Conservation (phyloP, 2,113 vertebrate genomes). For the Bubalus kerabau region DNA sequence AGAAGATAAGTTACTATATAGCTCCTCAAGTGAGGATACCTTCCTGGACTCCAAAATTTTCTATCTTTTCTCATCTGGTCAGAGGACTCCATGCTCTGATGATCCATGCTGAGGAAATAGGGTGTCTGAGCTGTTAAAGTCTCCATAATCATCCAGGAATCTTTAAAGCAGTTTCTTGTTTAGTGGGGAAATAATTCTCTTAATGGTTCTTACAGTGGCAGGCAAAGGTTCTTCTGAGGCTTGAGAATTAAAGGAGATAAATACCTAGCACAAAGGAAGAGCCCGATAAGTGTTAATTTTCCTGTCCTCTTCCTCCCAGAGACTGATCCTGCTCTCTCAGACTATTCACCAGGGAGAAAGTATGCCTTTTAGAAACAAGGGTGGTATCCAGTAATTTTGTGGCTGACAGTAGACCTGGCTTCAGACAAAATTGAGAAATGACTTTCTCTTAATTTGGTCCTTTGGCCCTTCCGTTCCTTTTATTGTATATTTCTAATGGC, state of each 20-base stretch:
- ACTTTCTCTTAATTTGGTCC: conserved; percentile 14
- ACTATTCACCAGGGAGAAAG: not conserved
- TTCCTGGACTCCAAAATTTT: not conserved
- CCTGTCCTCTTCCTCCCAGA: conserved; percentile 6
- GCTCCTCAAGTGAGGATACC: not conserved
- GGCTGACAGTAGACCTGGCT: not conserved
- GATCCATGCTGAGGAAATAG: not conserved
- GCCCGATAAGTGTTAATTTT: conserved; percentile 16
- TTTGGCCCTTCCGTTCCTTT: not conserved
- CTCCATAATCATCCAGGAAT: conserved; percentile 25
- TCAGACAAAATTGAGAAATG: conserved; percentile 17
- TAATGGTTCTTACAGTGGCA: not conserved
- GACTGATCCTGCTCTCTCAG: not conserved
- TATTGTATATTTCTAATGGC: conserved; percentile 9
- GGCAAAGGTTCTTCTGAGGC: conserved; percentile 15
- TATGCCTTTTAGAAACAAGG: not conserved
- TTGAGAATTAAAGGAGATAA: conserved; percentile 30
- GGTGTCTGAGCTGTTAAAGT: not conserved
- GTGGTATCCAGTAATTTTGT: conserved; percentile 2
- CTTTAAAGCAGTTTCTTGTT: conserved; percentile 35
- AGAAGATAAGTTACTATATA: conserved; percentile 9
- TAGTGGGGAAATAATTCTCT: conserved; percentile 33
- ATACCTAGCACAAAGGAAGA: conserved; percentile 17
- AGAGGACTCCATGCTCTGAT: not conserved
- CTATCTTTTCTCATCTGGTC: not conserved